These are phyloP conservation scores for Cenopis cana DNA, from an alignment of 2,888 invertebrate species.

Conservation along the genomic window DNA sequence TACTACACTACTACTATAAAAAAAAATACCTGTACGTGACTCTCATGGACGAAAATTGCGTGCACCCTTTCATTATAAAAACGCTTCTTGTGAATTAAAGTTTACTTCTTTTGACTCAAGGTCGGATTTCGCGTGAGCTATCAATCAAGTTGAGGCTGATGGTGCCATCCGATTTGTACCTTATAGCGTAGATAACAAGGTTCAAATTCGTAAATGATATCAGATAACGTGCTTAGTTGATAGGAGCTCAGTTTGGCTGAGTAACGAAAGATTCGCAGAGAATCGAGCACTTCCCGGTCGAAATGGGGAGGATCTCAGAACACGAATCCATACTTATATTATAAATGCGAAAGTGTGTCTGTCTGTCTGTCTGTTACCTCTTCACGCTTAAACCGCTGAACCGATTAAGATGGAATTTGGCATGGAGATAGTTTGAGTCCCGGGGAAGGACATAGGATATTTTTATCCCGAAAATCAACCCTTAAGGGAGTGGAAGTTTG, in stretches of 20 bases:
- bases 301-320: neutral
- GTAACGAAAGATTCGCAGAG: neutral
- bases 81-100: neutral
- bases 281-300: neutral
- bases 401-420: too few species aligned
- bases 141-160: conserved; percentile 16
- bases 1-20: too few species aligned
- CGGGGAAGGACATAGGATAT: too few species aligned
- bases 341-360: too few species aligned
- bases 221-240: conserved; percentile 20
- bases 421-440: too few species aligned
- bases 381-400: too few species aligned
- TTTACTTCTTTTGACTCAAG: conserved; percentile 1
- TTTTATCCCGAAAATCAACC: too few species aligned
- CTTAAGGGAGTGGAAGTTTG: too few species aligned
- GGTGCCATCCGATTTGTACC: neutral
- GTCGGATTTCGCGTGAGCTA: conserved; percentile 14
- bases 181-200: neutral
- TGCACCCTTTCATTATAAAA: conserved; percentile 9
- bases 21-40: too few species aligned
- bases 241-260: too few species aligned
- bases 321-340: too few species aligned
- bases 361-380: too few species aligned
- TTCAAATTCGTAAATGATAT: neutral
- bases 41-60: conserved; percentile 13